These are phyloP conservation scores for Phalangium opilio DNA, from an alignment of 2,888 invertebrate genomes.

Conservation along the genomic window DNA sequence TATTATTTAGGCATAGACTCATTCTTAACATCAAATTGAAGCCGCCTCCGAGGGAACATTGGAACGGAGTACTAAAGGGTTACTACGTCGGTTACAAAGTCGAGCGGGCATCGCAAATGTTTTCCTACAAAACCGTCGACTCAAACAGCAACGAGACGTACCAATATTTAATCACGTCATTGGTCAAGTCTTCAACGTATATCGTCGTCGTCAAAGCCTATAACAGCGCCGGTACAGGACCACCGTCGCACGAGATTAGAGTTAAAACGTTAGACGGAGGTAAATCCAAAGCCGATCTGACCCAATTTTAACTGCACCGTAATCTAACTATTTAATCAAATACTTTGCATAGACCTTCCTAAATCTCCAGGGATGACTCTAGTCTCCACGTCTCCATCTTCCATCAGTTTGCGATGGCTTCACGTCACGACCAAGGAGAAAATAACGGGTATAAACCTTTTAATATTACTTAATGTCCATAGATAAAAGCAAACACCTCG, in stretches of 20 bases:
- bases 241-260: constrained; percentile 16
- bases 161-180: constrained; percentile 14
- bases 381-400: constrained; percentile 13
- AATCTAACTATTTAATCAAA: too few species aligned
- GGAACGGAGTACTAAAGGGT: constrained; percentile 17
- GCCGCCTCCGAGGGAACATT: constrained; percentile 17
- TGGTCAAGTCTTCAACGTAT: constrained; percentile 15
- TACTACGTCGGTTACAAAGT: constrained; percentile 17
- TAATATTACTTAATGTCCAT: too few species aligned
- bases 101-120: constrained; percentile 15
- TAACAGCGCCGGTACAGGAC: constrained; percentile 17
- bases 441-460: too few species aligned
- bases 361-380: constrained; percentile 15
- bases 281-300: too few species aligned
- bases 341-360: constrained; percentile 14
- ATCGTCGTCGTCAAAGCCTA: constrained; percentile 17
- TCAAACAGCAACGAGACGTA: constrained; percentile 12
- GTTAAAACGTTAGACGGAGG: constrained; percentile 17
- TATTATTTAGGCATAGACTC: not conserved
- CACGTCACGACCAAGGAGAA: not conserved
- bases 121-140: constrained; percentile 17
- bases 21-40: constrained; percentile 1
- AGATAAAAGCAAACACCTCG: too few species aligned
- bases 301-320: too few species aligned
- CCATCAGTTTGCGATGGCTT: constrained; percentile 12